Percentiles rank a stretch among this genome's conserved stretches.
phyloP scores from a whole-genome alignment of 1,140 invertebrate genomes.

The Agrilus planipennis region DNA sequence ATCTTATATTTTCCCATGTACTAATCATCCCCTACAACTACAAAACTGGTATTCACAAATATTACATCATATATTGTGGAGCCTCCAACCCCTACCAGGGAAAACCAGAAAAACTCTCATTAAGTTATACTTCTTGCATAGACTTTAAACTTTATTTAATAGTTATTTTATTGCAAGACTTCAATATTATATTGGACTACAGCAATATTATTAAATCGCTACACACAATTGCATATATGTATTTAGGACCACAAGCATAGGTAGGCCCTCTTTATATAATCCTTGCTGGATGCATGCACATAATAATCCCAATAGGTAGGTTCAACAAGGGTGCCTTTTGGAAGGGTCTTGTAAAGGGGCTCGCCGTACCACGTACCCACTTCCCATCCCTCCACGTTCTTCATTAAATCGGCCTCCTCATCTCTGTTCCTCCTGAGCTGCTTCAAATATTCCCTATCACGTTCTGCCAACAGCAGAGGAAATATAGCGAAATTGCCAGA shows the following conservation, averaged over 20 bases:
- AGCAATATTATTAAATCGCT: too few species aligned
- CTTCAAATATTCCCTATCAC: slow-evolving; percentile 70
- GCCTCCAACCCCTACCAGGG: too few species aligned
- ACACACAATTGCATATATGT: too few species aligned
- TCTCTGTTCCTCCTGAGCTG: slow-evolving; percentile 69
- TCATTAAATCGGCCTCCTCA: slow-evolving; percentile 76
- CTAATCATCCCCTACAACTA: too few species aligned
- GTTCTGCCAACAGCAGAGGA: slow-evolving; percentile 67
- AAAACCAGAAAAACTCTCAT: too few species aligned
- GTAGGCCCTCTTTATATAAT: slow-evolving; percentile 39
- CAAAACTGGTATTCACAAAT: too few species aligned
- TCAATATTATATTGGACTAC: too few species aligned
- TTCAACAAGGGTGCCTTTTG: slow-evolving; percentile 42
- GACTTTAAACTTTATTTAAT: too few species aligned
- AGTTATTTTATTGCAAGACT: too few species aligned
- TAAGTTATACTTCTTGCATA: too few species aligned
- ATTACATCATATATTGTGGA: too few species aligned
- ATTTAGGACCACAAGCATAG: slow-evolving; percentile 42
- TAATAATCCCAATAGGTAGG: slow-evolving; percentile 59
- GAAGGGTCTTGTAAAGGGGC: slow-evolving; percentile 50
- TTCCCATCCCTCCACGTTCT: slow-evolving; percentile 77
- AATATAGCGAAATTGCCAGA: slow-evolving; percentile 60
- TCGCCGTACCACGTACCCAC: slow-evolving; percentile 78
- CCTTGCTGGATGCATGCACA: slow-evolving; percentile 43
- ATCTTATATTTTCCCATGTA: too few species aligned